Base-by-base conservation (phyloP, 1,140 invertebrate genomes). In the Lasioglossum albipes region DNA sequence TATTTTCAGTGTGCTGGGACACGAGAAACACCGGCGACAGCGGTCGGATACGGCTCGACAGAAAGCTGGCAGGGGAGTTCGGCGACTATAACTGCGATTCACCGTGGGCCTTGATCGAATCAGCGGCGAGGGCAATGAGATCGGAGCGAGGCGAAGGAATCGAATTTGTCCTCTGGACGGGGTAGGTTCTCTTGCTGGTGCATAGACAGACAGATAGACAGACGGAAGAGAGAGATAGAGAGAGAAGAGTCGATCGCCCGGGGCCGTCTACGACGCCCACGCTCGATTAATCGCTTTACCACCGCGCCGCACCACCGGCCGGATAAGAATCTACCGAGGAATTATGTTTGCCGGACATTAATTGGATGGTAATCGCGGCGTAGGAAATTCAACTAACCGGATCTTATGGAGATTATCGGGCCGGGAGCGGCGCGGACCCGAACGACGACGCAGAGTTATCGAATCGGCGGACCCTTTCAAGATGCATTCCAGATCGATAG, bases 81-180 rank as follows among this genome's bases (percentile, higher is more conserved):
- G 97, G 98, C 1, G 96, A 98, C 93, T 97, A 97, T 91, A 95
- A 94, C 49, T 98, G 98, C 93, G 97, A 98, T 90, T 96, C 97
- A 82, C 97, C 97, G 0, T 97, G 97, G 95, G 94, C 95, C 77
- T 95, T 98, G 41, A 96, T 98, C 75, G 95, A 97, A 91, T 97
- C 97, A 27, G 97, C 97, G 1, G 95, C 97, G 16, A 94, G 94
- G 87, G 95, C 96, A 68, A 98, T 98, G 97, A 95, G 95, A 90
- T 94, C 95, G 57, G 95, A 96, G 80, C 96, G 96, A 84, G 95
- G 96, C 10, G 96, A 97, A 88, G 96, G 97, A 87, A 97, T 98
- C 42, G 97, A 98, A 92, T 98, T 98, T 90, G 96, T 98, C 20
- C 92, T 98, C 10, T 98, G 97, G 97, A 98, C 98, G 27, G 98